Evolutionary conservation across 2,888 invertebrate species (phyloP).

Genomic region (Erebia aethiops): DNA sequence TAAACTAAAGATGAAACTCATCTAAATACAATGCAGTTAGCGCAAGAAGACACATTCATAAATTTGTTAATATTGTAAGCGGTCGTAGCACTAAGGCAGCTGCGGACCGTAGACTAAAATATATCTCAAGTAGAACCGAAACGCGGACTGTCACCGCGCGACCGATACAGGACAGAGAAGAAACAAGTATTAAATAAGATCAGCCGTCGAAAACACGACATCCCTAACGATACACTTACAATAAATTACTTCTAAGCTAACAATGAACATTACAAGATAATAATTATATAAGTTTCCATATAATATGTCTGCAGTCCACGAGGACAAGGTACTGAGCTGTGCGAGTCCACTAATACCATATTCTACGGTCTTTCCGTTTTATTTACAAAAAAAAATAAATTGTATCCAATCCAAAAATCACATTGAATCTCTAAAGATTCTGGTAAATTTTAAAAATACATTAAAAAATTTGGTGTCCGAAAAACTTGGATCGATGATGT

Average conservation of each 20-base stretch:
- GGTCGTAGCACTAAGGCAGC: slow-evolving; percentile 52
- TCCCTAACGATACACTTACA: slow-evolving; percentile 76
- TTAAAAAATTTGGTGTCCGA: slow-evolving; percentile 68
- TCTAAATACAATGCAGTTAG: slow-evolving; percentile 27
- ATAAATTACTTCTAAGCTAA: slow-evolving; percentile 78
- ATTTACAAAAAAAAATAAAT: slow-evolving; percentile 58
- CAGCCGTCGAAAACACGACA: slow-evolving; percentile 64
- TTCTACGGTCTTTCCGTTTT: slow-evolving; percentile 49
- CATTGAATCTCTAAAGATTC: slow-evolving; percentile 53
- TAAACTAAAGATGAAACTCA: slow-evolving; percentile 1
- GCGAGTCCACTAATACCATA: slow-evolving; percentile 60
- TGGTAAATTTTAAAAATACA: slow-evolving; percentile 47
- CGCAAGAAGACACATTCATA: slow-evolving; percentile 43
- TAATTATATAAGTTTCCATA: slow-evolving; percentile 57
- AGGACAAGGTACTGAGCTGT: slow-evolving; percentile 75
- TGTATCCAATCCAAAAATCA: slow-evolving; percentile 60
- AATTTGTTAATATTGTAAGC: slow-evolving; percentile 41
- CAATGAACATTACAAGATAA: slow-evolving; percentile 72
- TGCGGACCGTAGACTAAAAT: slow-evolving; percentile 44
- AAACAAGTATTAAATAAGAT: slow-evolving; percentile 54
- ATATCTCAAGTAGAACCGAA: slow-evolving; percentile 47
- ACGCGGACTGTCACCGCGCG: slow-evolving; percentile 62
- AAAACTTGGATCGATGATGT: slow-evolving; percentile 64
- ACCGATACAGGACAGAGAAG: slow-evolving; percentile 67
- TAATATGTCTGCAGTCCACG: slow-evolving; percentile 64